Percentiles rank a stretch among this genome's conserved stretches.
Evolutionary conservation across 2,888 invertebrate species (phyloP).

Genomic region (Drosophila seclusa): DNA sequence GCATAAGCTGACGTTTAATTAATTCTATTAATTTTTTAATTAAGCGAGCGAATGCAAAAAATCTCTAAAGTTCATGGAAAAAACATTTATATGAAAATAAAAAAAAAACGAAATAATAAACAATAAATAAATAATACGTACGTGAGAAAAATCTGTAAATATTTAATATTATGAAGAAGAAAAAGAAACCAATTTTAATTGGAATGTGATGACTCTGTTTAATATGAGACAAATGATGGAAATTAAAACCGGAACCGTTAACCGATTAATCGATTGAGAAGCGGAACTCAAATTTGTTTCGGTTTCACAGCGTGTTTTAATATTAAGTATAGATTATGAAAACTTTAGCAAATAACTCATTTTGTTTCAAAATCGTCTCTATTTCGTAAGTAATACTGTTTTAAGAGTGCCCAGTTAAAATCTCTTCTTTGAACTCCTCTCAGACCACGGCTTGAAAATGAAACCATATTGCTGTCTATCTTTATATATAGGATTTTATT

Average conservation of each 20-base stretch:
- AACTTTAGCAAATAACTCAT: background rate
- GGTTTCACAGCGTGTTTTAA: background rate
- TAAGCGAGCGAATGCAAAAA: conserved; percentile 14
- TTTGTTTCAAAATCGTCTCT: background rate
- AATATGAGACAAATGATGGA: background rate
- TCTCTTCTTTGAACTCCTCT: background rate
- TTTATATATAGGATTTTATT: background rate
- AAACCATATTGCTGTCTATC: background rate
- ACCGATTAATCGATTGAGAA: background rate
- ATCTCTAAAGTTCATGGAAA: conserved; percentile 44
- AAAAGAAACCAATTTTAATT: background rate
- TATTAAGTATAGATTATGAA: background rate
- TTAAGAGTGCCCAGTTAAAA: background rate
- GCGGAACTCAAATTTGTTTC: background rate
- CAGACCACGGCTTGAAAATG: background rate
- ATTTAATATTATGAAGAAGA: background rate
- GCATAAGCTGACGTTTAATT: conserved; percentile 77
- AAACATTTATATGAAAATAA: conserved; percentile 15
- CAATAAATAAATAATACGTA: conserved; percentile 20
- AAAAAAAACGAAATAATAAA: conserved; percentile 8
- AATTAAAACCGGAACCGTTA: background rate
- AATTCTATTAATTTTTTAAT: conserved; percentile 71
- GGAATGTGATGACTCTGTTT: background rate
- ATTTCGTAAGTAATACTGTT: background rate
- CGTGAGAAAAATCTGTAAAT: conserved; percentile 1